Conservation (phyloP, 2,113 vertebrate species). For the Ariopsis seemanni region DNA sequence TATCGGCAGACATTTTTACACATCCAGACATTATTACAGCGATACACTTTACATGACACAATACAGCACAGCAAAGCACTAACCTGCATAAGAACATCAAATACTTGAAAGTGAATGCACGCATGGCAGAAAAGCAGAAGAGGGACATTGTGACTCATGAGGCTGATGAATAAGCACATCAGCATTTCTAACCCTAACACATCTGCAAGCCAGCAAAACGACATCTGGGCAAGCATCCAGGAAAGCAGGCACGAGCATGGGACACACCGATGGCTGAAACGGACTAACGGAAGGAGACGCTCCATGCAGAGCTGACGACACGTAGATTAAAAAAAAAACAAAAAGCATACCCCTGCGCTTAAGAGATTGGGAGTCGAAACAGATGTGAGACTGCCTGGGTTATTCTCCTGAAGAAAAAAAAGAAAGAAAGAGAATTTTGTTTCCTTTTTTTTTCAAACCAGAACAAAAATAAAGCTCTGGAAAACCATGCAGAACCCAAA, state of each 20-base stretch:
- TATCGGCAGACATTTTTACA: not conserved
- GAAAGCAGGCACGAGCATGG: conserved; percentile 7
- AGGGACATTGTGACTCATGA: not conserved
- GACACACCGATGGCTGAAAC: conserved; percentile 20
- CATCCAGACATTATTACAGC: not conserved
- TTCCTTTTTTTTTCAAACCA: not conserved
- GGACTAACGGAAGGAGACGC: conserved; percentile 8
- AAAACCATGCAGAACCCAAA: not conserved
- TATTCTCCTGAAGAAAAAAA: conserved; percentile 79
- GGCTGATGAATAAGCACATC: not conserved
- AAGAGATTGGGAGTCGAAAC: conserved; percentile 83
- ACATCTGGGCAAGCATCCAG: not conserved
- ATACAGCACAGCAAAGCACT: too few relatives aligned
- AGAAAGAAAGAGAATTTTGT: conserved; percentile 57
- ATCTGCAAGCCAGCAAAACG: conserved; percentile 22
- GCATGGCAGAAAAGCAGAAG: not conserved
- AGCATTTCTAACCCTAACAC: conserved; percentile 16
- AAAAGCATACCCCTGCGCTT: conserved; percentile 77
- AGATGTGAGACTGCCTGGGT: conserved; percentile 79
- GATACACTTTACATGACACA: not conserved
- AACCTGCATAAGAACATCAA: not conserved
- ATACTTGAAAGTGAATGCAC: conserved; percentile 15
- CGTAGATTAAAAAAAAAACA: conserved; percentile 56
- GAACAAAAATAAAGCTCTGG: conserved; percentile 18
- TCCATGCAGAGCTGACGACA: conserved; percentile 50